Conservation (phyloP, 1,140 invertebrate species). For the Helicoverpa armigera region DNA sequence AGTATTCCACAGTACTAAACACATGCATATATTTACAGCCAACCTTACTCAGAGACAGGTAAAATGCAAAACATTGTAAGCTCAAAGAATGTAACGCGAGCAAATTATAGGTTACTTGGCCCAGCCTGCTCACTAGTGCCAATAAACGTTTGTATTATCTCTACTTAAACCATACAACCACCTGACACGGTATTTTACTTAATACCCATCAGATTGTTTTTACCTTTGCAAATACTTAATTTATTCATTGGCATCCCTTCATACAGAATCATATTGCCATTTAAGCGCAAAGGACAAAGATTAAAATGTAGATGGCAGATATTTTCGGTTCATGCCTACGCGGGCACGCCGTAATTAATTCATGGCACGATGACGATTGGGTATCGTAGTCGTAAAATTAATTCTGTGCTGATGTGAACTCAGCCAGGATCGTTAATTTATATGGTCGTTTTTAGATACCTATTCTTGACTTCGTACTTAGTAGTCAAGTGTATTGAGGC, state of each 20-base stretch:
- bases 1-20: neutral
- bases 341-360: conserved; percentile 5
- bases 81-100: conserved; percentile 10
- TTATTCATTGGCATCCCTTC: conserved; percentile 42
- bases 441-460: conserved; percentile 16
- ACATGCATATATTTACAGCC: neutral
- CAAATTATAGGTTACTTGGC: conserved; percentile 21
- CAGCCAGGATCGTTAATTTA: neutral
- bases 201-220: conserved; percentile 29
- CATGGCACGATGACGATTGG: conserved; percentile 31
- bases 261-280: conserved; percentile 36
- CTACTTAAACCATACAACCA: neutral
- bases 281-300: conserved; percentile 43
- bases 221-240: conserved; percentile 30
- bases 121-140: conserved; percentile 5
- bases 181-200: conserved; percentile 4
- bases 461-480: neutral
- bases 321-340: conserved; percentile 31
- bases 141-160: conserved; percentile 23
- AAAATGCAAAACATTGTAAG: neutral
- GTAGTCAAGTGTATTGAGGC: neutral
- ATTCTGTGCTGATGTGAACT: conserved; percentile 31
- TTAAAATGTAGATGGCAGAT: conserved; percentile 39
- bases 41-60: neutral
- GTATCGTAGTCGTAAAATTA: conserved; percentile 38